Evolutionary conservation across 2,113 vertebrate species (phyloP).

Genomic region (Oreotrochilus melanogaster): DNA sequence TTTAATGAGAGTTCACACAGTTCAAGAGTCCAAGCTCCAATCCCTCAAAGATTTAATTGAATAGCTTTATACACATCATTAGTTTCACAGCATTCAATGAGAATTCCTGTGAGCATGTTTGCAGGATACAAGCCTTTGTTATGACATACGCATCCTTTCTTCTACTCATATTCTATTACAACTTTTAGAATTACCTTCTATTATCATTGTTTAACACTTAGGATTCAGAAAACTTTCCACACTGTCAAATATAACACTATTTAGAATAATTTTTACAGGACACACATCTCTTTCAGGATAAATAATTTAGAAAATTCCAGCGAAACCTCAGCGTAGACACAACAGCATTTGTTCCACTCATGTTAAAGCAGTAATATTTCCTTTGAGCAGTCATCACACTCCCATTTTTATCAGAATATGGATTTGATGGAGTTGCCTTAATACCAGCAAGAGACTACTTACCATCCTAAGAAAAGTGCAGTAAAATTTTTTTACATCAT

Average conservation of each 20-base stretch:
- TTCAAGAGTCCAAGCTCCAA: background rate
- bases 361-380: background rate
- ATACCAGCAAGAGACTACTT: constrained; percentile 18
- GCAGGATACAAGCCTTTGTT: background rate
- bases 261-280: constrained; percentile 13
- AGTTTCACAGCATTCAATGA: constrained; percentile 17
- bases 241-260: background rate
- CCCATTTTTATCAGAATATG: constrained; percentile 1
- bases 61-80: constrained; percentile 1
- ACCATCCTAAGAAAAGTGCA: background rate
- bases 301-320: constrained; percentile 18
- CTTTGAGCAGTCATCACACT: background rate
- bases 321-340: background rate
- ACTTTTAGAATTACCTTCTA: background rate
- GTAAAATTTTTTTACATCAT: background rate
- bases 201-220: background rate
- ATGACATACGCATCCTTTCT: background rate
- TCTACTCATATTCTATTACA: background rate
- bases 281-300: constrained; percentile 11
- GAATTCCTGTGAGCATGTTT: background rate
- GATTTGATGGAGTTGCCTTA: constrained; percentile 11
- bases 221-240: background rate
- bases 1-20: background rate
- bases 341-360: background rate
- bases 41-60: constrained; percentile 11